These are phyloP conservation scores for Ephydatia muelleri DNA, from an alignment of 37 sponge, comb jelly and placozoan genomes.

Conservation along the genomic window DNA sequence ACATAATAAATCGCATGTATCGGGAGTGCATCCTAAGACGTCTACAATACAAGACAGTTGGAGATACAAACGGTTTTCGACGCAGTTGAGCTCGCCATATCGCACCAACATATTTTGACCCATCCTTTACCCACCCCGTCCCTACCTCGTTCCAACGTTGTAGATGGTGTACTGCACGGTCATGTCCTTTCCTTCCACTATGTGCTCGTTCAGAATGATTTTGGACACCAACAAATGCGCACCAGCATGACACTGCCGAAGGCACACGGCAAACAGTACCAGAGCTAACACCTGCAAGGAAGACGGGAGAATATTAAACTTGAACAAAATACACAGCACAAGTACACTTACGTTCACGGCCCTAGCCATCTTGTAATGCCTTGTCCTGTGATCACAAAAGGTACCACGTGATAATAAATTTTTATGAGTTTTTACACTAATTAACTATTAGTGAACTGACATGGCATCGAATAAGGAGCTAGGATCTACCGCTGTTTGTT, in stretches of 20 bases:
- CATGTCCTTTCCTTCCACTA: conserved; percentile 83
- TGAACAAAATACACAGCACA: not conserved
- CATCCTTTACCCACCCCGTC: not conserved
- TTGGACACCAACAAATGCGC: conserved; percentile 83
- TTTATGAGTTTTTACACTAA: not conserved
- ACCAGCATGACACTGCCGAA: not conserved
- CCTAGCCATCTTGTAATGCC: conserved; percentile 1
- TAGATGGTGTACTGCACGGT: conserved; percentile 79
- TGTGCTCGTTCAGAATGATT: conserved; percentile 74
- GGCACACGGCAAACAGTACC: not conserved
- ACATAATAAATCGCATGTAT: no score
- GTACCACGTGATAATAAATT: not conserved
- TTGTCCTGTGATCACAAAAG: not conserved
- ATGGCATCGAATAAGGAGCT: not conserved
- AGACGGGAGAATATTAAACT: not conserved
- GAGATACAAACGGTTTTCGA: no score
- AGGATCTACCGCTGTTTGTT: not conserved
- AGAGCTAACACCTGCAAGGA: conserved; percentile 5
- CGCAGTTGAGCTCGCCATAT: not conserved
- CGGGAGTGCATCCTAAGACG: no score
- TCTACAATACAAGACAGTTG: no score
- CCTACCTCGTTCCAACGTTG: conserved; percentile 84
- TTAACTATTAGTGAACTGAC: not conserved
- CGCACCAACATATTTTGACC: no score
- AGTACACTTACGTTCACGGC: conserved; percentile 5